Evolutionary conservation across 2,888 invertebrate genomes (phyloP), one percentile per base, ranked within the genome.

Genomic region (Oxycera nigricornis): DNA sequence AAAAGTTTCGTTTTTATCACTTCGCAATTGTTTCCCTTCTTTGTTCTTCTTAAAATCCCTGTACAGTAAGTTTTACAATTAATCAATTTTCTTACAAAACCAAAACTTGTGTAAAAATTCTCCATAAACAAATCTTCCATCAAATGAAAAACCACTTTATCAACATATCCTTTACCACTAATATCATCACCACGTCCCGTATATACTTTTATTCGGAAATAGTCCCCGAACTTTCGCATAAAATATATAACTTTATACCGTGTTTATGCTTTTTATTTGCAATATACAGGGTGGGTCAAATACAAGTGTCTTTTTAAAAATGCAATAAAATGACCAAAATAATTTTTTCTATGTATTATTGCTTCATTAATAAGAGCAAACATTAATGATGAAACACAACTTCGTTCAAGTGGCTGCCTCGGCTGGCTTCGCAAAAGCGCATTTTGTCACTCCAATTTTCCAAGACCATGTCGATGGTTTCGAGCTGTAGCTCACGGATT

Each of bases 101-200:
- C n/a, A n/a, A n/a, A n/a, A n/a, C n/a, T n/a, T n/a, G n/a, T 55
- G 55, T 72, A 72, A 55, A 7, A 57, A 57, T 72, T 70, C 28
- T 52, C 70, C 50, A 72, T 2, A 2, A 57, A 31, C n/a, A 72
- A 72, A 28, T 52, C 31, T 20, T 70, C 1, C 52, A 46, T 14
- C 52, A 70, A 70, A 70, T 52, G 3, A n/a, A n/a, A n/a, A n/a
- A n/a, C n/a, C n/a, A n/a, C n/a, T n/a, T n/a, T n/a, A n/a, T n/a
- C n/a, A n/a, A 35, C 35, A 7, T 35, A 11, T 35, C 35, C 35
- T 35, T 35, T 35, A 7, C 35, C 35, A 35, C 35, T 7, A 7
- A 35, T 35, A 35, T 6, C 11, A 11, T 35, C 35, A n/a, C 35
- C 41, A 28, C 52, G 41, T 52, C 70, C 52, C n/a, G 70, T 52